phyloP scores from a whole-genome alignment of 2,797 vertebrate genomes.

The Oreochromis mossambicus region DNA sequence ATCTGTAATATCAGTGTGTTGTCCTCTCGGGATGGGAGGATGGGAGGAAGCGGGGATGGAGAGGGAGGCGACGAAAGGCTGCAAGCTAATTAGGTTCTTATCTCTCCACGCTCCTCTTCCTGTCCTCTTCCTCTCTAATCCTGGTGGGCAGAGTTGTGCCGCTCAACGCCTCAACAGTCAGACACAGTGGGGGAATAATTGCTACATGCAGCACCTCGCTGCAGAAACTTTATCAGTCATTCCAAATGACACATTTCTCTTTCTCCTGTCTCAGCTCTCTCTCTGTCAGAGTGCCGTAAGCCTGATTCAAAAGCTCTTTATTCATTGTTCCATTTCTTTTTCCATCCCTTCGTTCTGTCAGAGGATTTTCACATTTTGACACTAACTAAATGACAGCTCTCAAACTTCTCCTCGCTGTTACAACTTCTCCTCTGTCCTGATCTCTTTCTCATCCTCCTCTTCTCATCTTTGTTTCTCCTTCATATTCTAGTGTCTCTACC shows the following conservation, averaged over 20 bases:
- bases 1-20: slow-evolving; percentile 47
- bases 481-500: background rate
- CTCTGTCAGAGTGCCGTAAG: slow-evolving; percentile 13
- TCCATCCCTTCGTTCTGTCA: background rate
- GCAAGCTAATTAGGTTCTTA: slow-evolving; percentile 77
- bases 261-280: background rate
- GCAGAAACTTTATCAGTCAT: slow-evolving; percentile 61
- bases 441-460: background rate
- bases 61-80: slow-evolving; percentile 56
- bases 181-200: slow-evolving; percentile 73
- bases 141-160: slow-evolving; percentile 59
- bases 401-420: background rate
- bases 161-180: slow-evolving; percentile 65
- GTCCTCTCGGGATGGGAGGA: slow-evolving; percentile 41
- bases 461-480: background rate
- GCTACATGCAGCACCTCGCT: slow-evolving; percentile 58
- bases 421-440: background rate
- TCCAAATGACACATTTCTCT: slow-evolving; percentile 46
- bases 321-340: slow-evolving; percentile 12
- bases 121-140: slow-evolving; percentile 69
- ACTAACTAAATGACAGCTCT: slow-evolving; percentile 9
- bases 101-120: slow-evolving; percentile 59
- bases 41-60: slow-evolving; percentile 12
- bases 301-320: slow-evolving; percentile 22
- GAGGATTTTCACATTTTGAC: slow-evolving; percentile 9